Evolutionary conservation across 2,888 invertebrate genomes (phyloP).

Genomic region (Erpobdella octoculata): DNA sequence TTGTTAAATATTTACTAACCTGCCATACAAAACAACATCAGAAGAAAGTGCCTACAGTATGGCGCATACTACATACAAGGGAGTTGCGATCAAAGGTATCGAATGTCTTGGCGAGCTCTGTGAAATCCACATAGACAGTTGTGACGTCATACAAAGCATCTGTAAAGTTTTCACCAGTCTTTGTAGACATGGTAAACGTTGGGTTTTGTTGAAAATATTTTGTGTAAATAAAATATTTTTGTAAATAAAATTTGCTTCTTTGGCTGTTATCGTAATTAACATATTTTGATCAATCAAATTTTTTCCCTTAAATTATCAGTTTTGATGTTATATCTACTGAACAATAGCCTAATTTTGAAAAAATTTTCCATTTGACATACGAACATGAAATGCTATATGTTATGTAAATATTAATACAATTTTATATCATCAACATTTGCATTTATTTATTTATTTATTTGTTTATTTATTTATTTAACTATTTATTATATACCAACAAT

Average conservation of each 20-base stretch:
- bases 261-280: neutral
- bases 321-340: no score
- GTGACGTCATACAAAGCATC: neutral
- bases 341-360: no score
- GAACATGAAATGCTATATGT: no score
- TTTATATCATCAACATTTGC: no score
- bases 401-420: no score
- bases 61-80: neutral
- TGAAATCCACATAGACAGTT: neutral
- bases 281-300: neutral
- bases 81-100: neutral
- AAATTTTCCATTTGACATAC: no score
- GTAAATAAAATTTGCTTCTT: neutral
- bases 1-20: neutral
- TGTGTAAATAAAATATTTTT: neutral
- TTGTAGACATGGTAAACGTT: neutral
- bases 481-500: no score
- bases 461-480: no score
- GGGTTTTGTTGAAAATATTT: neutral
- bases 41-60: neutral
- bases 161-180: slow-evolving; percentile 12
- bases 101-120: slow-evolving; percentile 5
- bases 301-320: neutral
- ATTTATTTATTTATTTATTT: no score
- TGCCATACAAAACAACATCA: no score